These are phyloP conservation scores for Notamacropus eugenii DNA, from an alignment of 2,797 vertebrate species.

Conservation along the genomic window DNA sequence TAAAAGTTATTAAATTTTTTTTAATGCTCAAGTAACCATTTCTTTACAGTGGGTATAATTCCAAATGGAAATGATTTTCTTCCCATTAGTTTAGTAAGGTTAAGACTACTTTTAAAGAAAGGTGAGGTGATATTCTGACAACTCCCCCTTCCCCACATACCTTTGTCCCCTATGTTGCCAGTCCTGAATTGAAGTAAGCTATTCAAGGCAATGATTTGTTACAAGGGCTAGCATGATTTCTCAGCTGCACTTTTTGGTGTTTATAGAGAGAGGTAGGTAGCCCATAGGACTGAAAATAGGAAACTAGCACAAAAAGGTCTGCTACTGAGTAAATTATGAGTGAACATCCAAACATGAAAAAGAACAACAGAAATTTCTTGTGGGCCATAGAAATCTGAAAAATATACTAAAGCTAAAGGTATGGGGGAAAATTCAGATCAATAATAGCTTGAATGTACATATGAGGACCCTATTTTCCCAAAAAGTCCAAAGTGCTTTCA, in stretches of 20 bases:
- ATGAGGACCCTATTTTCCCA: background rate
- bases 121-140: background rate
- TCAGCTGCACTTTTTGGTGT: background rate
- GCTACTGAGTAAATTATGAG: background rate
- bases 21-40: background rate
- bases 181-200: conserved; percentile 22
- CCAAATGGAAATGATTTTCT: conserved; percentile 27
- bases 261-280: background rate
- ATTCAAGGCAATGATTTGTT: background rate
- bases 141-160: background rate
- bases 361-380: background rate
- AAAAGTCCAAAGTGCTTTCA: background rate
- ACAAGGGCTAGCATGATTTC: background rate
- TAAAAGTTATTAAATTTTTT: background rate
- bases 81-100: conserved; percentile 11
- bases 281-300: background rate
- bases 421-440: background rate
- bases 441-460: background rate
- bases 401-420: background rate
- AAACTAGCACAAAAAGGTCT: background rate
- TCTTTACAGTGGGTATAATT: conserved; percentile 24
- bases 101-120: conserved; percentile 23
- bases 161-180: background rate
- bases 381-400: background rate
- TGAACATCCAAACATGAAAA: background rate